Evolutionary conservation across 1,140 invertebrate species (phyloP).

Genomic region (Heliothis subflexa): DNA sequence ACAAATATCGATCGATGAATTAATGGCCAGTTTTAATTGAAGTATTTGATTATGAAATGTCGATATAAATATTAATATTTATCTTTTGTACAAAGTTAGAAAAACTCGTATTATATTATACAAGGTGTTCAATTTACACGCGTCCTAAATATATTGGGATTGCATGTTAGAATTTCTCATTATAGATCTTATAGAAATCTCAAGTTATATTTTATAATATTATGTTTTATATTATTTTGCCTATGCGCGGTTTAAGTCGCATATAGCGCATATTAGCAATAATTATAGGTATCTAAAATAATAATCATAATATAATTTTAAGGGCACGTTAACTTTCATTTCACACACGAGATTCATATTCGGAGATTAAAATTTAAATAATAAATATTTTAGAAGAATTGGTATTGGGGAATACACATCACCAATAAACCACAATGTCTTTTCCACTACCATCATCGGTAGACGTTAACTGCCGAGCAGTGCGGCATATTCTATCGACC

Average conservation of each 20-base stretch:
- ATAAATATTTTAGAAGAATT: conserved; percentile 37
- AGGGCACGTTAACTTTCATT: conserved; percentile 64
- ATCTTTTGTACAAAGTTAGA: conserved; percentile 42
- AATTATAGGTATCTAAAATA: conserved; percentile 38
- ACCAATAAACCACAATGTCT: conserved; percentile 36
- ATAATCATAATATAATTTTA: conserved; percentile 54
- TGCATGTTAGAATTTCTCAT: background rate
- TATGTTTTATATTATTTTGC: too few species aligned
- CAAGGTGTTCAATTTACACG: conserved; percentile 10
- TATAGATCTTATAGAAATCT: background rate
- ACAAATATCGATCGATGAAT: background rate
- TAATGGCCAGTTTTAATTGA: too few species aligned
- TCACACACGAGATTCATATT: conserved; percentile 57
- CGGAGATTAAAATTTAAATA: conserved; percentile 51
- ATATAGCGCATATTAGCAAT: conserved; percentile 7
- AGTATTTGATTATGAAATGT: background rate
- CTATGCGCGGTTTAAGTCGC: conserved; percentile 11
- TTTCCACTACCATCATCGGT: conserved; percentile 12
- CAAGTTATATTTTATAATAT: background rate
- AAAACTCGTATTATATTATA: conserved; percentile 15
- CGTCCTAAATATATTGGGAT: conserved; percentile 17
- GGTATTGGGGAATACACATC: conserved; percentile 31
- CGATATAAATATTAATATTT: conserved; percentile 3
- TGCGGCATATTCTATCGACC: conserved; percentile 25
- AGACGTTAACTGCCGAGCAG: conserved; percentile 21